phyloP scores from a whole-genome alignment of 2,113 vertebrate species.

The Tautogolabrus adspersus region DNA sequence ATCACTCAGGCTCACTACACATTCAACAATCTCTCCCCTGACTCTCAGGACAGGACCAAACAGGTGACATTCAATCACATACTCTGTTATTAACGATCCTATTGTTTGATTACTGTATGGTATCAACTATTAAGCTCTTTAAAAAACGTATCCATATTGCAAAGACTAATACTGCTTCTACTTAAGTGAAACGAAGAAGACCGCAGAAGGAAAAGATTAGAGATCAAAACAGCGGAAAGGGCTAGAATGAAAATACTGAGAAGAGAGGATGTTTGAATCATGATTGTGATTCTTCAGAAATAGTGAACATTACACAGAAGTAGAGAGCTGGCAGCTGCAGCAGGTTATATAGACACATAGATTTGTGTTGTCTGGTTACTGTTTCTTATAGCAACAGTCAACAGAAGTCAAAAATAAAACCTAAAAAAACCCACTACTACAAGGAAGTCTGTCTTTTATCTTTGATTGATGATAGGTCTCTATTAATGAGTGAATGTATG shows the following conservation, averaged over 20 bases:
- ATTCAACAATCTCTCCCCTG: constrained; percentile 95
- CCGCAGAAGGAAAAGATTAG: neutral
- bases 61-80: constrained; percentile 83
- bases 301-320: neutral
- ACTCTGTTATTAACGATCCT: neutral
- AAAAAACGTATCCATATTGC: neutral
- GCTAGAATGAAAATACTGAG: neutral
- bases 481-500: too few species aligned
- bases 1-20: constrained; percentile 99
- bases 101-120: neutral
- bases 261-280: neutral
- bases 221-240: neutral
- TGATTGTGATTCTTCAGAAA: neutral
- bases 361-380: neutral
- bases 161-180: neutral
- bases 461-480: too few species aligned
- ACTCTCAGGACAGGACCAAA: constrained; percentile 95
- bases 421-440: too few species aligned
- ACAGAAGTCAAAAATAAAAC: too few species aligned
- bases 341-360: neutral
- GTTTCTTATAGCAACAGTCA: neutral
- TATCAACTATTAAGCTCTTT: neutral
- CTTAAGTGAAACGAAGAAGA: neutral
- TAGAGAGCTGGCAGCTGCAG: neutral
- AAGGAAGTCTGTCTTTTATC: too few species aligned